These are phyloP conservation scores for Hemaris fuciformis DNA, from an alignment of 2,888 invertebrate genomes.

Conservation along the genomic window DNA sequence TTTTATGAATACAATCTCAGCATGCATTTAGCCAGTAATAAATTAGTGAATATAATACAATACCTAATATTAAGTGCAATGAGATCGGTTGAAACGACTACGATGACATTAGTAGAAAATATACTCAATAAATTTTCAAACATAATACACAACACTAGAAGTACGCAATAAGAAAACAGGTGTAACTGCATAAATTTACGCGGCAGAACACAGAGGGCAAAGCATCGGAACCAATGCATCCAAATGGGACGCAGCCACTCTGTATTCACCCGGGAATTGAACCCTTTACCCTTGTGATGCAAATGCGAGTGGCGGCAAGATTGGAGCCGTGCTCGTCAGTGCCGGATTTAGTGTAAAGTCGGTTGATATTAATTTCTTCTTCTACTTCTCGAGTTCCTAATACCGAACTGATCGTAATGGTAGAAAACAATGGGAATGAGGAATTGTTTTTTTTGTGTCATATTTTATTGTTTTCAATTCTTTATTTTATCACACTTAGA, in stretches of 20 bases:
- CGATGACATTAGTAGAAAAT: too few species aligned
- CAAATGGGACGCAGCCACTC: constrained; percentile 31
- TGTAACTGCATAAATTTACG: neutral
- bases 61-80: too few species aligned
- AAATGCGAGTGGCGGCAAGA: constrained; percentile 35
- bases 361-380: too few species aligned
- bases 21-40: too few species aligned
- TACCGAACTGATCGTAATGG: neutral
- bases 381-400: too few species aligned
- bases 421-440: too few species aligned
- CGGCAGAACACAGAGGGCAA: constrained; percentile 5
- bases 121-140: neutral
- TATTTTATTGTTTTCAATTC: too few species aligned
- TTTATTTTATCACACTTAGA: too few species aligned
- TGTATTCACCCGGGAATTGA: constrained; percentile 39
- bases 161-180: neutral
- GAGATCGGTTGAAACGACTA: too few species aligned
- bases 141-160: neutral
- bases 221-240: constrained; percentile 32
- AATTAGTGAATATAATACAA: too few species aligned
- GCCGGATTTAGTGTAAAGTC: neutral
- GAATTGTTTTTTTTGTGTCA: too few species aligned
- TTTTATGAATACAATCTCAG: too few species aligned
- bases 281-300: constrained; percentile 43
- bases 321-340: constrained; percentile 25